Evolutionary conservation across 2,113 vertebrate species (phyloP).

Genomic region (Urocynchramus pylzowi): DNA sequence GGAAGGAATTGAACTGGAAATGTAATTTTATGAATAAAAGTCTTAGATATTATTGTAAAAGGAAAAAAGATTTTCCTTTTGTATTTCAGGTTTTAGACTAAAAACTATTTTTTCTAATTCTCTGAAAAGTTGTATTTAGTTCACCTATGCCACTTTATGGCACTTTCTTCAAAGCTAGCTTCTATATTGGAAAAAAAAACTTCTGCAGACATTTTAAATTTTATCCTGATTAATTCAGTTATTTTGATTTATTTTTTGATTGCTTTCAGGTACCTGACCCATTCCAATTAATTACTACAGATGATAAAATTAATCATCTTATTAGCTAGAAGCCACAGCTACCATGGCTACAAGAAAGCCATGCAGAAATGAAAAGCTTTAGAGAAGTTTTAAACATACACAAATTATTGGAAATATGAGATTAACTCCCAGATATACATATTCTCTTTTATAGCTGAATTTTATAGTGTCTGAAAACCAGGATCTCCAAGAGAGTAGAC

Average conservation of each 20-base stretch:
- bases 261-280: neutral
- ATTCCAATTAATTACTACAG: conserved; percentile 41
- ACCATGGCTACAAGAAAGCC: neutral
- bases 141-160: neutral
- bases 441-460: neutral
- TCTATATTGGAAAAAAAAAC: neutral
- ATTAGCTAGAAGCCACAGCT: neutral
- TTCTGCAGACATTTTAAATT: neutral
- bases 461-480: neutral
- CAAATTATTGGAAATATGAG: neutral
- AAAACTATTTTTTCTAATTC: neutral
- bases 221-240: neutral
- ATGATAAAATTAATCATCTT: conserved; percentile 31
- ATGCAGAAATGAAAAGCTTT: neutral
- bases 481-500: neutral
- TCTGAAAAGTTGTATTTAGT: neutral
- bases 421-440: neutral
- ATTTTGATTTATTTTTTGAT: conserved; percentile 24
- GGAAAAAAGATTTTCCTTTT: neutral
- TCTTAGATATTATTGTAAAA: neutral
- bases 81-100: neutral
- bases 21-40: neutral
- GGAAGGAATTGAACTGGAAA: neutral
- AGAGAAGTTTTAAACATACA: neutral
- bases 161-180: neutral